Evolutionary conservation across 2,113 vertebrate species (phyloP), one percentile per base, ranked within the genome.

Genomic region (Tachuris rubrigastra): DNA sequence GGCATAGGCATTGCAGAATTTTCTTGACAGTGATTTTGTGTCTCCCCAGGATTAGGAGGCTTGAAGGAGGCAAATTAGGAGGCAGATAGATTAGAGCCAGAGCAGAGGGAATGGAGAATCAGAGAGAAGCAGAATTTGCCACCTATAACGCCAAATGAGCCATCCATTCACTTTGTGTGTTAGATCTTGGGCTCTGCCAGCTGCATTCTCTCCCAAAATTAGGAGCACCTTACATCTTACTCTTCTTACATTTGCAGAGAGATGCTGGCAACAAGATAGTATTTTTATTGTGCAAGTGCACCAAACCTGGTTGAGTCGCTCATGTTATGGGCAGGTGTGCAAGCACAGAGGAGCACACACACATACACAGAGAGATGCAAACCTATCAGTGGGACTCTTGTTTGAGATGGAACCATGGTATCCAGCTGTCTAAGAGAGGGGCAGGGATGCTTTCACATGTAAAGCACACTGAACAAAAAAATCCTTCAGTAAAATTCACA

Each of bases 141-240:
- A 41, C 0, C 0, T 31, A 3, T 8, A 31, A 47, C 5, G 6
- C 13, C 47, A 63, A 41, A 75, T 0, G 3, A 75, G 18, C 8
- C 14, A 25, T 59, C 76, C 6, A 12, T 50, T 71, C 12, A 28
- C 35, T 76, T 85, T 31, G 8, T 37, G 20, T 49, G 33, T 44
- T 67, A 78, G 74, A 71, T 6, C 37, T 58, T 8, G 19, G 56
- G 44, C 10, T 27, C 41, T 71, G 22, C 12, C 77, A 81, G 47
- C 19, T 39, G n/a, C n/a, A 31, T 28, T n/a, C 42, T 35, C 42
- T 59, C 62, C 56, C 42, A n/a, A 42, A 75, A n/a, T 22, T 11
- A 63, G 35, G 10, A 21, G 1, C 12, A 49, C 41, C 14, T 42
- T n/a, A 19, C 17, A 22, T 47, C 11, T 83, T 47, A 22, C 21